These are phyloP conservation scores for Euura lappo DNA, from an alignment of 1,140 invertebrate genomes.

Conservation along the genomic window DNA sequence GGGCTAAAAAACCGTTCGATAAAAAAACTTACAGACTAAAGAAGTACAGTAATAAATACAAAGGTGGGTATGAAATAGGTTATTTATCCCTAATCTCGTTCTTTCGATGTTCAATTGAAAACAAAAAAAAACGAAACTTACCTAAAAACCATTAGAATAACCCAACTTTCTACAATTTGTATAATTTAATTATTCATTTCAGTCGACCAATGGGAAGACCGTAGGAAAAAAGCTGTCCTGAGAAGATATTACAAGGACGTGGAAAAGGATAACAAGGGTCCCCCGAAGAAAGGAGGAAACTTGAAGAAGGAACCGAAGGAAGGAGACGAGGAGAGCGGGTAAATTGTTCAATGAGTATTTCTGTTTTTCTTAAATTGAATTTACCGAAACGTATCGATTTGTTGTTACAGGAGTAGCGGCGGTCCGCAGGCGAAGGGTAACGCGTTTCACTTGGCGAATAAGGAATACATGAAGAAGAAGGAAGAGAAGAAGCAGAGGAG, in stretches of 20 bases:
- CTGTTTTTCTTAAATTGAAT: neutral
- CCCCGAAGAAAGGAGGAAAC: constrained; percentile 28
- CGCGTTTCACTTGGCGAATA: constrained; percentile 62
- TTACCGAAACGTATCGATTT: neutral
- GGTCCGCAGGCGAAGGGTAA: constrained; percentile 33
- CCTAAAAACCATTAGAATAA: too few species aligned
- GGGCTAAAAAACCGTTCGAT: constrained; percentile 62
- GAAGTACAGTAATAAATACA: constrained; percentile 73
- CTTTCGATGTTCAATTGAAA: too few species aligned
- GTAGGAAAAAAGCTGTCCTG: constrained; percentile 63
- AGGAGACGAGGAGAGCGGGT: constrained; percentile 24
- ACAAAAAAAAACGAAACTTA: too few species aligned
- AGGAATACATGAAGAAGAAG: constrained; percentile 62
- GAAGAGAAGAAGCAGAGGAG: constrained; percentile 64
- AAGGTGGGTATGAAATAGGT: constrained; percentile 46
- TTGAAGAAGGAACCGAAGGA: constrained; percentile 26
- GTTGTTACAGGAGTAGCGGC: neutral
- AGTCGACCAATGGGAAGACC: constrained; percentile 70
- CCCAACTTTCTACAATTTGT: too few species aligned
- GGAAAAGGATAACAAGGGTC: constrained; percentile 52
- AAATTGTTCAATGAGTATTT: neutral
- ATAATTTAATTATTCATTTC: constrained; percentile 11
- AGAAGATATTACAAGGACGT: constrained; percentile 64
- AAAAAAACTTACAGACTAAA: constrained; percentile 69
- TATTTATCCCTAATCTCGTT: neutral